Percentiles rank a stretch among this genome's conserved stretches.
Evolutionary conservation across 2,113 vertebrate species (phyloP).

Genomic region (Lepus americanus): DNA sequence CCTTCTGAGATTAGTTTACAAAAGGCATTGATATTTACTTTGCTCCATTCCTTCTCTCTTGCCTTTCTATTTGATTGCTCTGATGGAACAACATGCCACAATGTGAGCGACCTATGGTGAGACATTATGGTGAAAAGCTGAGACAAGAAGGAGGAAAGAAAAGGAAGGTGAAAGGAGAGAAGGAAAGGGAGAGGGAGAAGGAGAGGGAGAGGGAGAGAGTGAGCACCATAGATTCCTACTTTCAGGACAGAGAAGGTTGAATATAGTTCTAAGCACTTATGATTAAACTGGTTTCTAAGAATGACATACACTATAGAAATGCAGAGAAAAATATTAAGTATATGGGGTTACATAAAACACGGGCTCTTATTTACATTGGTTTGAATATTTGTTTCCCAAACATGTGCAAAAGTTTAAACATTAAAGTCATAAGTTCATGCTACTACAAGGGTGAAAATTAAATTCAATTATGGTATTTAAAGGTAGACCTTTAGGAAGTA

Average conservation of each 20-base stretch:
- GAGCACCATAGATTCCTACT: neutral
- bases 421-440: too few species aligned
- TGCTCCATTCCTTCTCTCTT: neutral
- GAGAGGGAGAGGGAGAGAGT: neutral
- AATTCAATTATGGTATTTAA: too few species aligned
- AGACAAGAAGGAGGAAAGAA: too few species aligned
- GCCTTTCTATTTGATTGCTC: neutral
- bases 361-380: neutral
- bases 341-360: neutral
- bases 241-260: neutral
- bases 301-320: neutral
- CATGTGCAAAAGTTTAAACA: too few species aligned
- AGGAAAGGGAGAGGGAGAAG: fast-evolving
- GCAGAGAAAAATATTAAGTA: neutral
- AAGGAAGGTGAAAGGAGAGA: too few species aligned
- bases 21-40: neutral
- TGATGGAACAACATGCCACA: neutral
- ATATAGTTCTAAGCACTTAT: neutral
- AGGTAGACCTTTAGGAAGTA: too few species aligned
- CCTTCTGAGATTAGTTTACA: neutral
- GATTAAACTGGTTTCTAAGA: neutral
- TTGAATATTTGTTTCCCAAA: too few species aligned
- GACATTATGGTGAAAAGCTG: neutral
- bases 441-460: too few species aligned
- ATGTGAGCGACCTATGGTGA: neutral